phyloP scores from a whole-genome alignment of 2,888 invertebrate genomes.

The Ypsolopha sequella region DNA sequence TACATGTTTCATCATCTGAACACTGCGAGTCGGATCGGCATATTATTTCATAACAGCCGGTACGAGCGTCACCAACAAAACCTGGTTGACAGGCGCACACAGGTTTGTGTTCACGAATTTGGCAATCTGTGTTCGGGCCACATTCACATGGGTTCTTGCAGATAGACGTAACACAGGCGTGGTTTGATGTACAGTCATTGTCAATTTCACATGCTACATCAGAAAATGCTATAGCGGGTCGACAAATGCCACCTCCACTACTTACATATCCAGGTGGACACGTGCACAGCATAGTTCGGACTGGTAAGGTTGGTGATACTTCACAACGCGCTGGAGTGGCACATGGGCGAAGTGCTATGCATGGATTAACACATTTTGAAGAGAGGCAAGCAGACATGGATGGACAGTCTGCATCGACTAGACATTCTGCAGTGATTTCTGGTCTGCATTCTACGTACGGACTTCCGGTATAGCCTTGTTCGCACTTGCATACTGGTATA shows the following conservation, averaged over 20 bases:
- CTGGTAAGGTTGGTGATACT: conserved; percentile 84
- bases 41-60: conserved; percentile 81
- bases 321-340: conserved; percentile 83
- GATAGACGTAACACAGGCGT: conserved; percentile 83
- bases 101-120: conserved; percentile 87
- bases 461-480: conserved; percentile 80
- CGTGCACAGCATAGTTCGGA: conserved; percentile 90
- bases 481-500: conserved; percentile 87
- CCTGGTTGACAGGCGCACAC: conserved; percentile 88
- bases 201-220: conserved; percentile 80
- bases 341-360: conserved; percentile 83
- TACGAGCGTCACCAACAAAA: conserved; percentile 87
- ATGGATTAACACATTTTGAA: conserved; percentile 87
- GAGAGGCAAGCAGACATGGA: conserved; percentile 84
- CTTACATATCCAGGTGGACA: conserved; percentile 91
- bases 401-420: conserved; percentile 86
- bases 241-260: conserved; percentile 86
- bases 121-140: conserved; percentile 87
- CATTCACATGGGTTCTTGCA: conserved; percentile 90
- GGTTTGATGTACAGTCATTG: conserved; percentile 81
- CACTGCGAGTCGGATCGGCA: conserved; percentile 84
- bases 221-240: conserved; percentile 75
- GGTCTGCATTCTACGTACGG: conserved; percentile 85
- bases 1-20: conserved; percentile 84
- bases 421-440: conserved; percentile 82